These are phyloP conservation scores for Cervus canadensis DNA, from an alignment of 2,113 vertebrate genomes.

Conservation along the genomic window DNA sequence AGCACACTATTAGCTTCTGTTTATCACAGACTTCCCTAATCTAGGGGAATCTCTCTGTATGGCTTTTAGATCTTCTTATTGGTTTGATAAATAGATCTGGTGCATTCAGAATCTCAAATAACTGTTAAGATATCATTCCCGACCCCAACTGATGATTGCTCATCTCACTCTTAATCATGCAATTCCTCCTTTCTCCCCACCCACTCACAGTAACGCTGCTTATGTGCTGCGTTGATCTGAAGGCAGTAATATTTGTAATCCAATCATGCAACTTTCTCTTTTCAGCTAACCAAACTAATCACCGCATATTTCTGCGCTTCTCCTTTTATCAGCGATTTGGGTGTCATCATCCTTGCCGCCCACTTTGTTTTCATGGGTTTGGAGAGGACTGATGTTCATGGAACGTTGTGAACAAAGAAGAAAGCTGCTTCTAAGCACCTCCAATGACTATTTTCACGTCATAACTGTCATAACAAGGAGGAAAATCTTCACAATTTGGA, in stretches of 20 bases:
- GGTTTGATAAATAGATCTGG: not conserved
- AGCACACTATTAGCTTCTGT: not conserved
- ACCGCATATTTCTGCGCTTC: not conserved
- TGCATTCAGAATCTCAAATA: not conserved
- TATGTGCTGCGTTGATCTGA: not conserved
- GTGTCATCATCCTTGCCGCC: not conserved
- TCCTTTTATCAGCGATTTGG: not conserved
- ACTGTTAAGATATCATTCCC: not conserved
- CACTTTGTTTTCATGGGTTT: not conserved
- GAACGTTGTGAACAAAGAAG: slow-evolving; percentile 24
- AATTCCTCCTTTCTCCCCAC: not conserved
- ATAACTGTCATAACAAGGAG: slow-evolving; percentile 22
- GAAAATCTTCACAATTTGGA: slow-evolving; percentile 51
- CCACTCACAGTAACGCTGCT: not conserved
- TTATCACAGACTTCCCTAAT: not conserved
- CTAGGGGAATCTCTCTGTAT: not conserved
- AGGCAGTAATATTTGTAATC: not conserved
- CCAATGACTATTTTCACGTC: slow-evolving; percentile 38
- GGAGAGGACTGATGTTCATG: not conserved
- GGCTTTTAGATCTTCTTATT: not conserved
- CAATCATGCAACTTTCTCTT: not conserved
- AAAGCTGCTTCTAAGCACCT: slow-evolving; percentile 12
- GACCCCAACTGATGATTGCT: not conserved
- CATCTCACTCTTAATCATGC: not conserved
- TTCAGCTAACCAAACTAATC: not conserved